phyloP scores from a whole-genome alignment of 2,888 invertebrate species.

The Melieria crassipennis region DNA sequence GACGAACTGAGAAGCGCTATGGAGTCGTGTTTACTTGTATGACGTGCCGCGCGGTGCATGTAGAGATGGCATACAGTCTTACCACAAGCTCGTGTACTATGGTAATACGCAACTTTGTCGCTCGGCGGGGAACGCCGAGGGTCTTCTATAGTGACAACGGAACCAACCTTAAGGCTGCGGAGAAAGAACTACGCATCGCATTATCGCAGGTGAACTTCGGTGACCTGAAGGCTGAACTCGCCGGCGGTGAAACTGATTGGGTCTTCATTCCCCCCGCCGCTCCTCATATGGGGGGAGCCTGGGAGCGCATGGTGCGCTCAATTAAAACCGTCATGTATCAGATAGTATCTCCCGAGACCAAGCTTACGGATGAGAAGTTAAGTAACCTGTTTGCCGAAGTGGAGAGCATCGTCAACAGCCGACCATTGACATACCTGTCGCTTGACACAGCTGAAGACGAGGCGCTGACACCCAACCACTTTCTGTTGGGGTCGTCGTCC shows the following conservation, averaged over 20 bases:
- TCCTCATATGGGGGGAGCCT: constrained; percentile 2
- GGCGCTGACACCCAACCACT: constrained; percentile 4
- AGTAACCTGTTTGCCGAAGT: neutral
- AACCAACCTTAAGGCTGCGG: constrained; percentile 22
- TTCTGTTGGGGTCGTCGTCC: constrained; percentile 30
- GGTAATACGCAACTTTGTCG: constrained; percentile 28
- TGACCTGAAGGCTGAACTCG: neutral
- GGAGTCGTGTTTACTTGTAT: constrained; percentile 25
- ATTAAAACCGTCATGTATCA: constrained; percentile 3
- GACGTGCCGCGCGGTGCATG: constrained; percentile 40
- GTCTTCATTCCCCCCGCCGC: constrained; percentile 3
- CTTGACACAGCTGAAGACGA: neutral
- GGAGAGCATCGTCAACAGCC: constrained; percentile 37
- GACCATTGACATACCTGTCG: constrained; percentile 34
- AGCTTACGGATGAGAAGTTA: neutral
- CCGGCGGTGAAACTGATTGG: neutral
- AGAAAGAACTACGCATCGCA: constrained; percentile 26
- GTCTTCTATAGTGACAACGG: constrained; percentile 30
- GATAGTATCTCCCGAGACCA: neutral
- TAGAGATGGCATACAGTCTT: constrained; percentile 37
- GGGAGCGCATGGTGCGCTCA: constrained; percentile 4
- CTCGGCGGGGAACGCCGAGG: constrained; percentile 19
- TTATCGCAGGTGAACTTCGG: constrained; percentile 3
- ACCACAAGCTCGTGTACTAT: constrained; percentile 14
- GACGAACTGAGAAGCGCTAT: constrained; percentile 4